These are phyloP conservation scores for Drosophila nebulosa DNA, from an alignment of 1,140 invertebrate species.

Conservation along the genomic window DNA sequence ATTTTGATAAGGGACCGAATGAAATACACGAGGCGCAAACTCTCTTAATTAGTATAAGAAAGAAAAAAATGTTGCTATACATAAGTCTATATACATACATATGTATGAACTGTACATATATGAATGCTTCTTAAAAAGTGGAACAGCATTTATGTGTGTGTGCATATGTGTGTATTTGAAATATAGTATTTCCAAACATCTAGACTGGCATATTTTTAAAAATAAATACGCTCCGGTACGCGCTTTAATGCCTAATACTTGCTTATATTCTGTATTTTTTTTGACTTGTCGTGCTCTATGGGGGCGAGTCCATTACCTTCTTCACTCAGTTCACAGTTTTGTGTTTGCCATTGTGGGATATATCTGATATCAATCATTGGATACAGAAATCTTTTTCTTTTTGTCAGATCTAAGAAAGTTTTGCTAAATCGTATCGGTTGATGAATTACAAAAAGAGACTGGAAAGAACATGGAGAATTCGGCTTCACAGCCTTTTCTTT, in stretches of 20 bases:
- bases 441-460: no score
- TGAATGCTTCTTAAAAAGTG: constrained; percentile 30
- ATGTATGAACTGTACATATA: neutral
- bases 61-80: constrained; percentile 2
- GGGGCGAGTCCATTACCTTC: neutral
- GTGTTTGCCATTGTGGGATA: no score
- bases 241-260: constrained; percentile 15
- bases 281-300: neutral
- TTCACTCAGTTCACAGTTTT: no score
- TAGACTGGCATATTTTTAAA: constrained; percentile 56
- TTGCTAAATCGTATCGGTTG: neutral
- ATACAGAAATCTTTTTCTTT: no score
- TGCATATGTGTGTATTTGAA: neutral
- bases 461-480: neutral
- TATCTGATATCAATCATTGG: no score
- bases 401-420: no score
- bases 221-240: constrained; percentile 41
- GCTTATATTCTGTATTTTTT: neutral
- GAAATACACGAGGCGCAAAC: constrained; percentile 6
- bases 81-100: constrained; percentile 2
- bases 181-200: constrained; percentile 47
- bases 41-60: constrained; percentile 53
- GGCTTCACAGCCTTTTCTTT: neutral
- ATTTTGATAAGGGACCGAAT: constrained; percentile 48
- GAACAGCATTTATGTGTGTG: constrained; percentile 23